Percentiles rank a stretch among this genome's conserved stretches.
These are phyloP conservation scores for Octonoba sinensis DNA, from an alignment of 2,888 invertebrate species.

Conservation along the genomic window DNA sequence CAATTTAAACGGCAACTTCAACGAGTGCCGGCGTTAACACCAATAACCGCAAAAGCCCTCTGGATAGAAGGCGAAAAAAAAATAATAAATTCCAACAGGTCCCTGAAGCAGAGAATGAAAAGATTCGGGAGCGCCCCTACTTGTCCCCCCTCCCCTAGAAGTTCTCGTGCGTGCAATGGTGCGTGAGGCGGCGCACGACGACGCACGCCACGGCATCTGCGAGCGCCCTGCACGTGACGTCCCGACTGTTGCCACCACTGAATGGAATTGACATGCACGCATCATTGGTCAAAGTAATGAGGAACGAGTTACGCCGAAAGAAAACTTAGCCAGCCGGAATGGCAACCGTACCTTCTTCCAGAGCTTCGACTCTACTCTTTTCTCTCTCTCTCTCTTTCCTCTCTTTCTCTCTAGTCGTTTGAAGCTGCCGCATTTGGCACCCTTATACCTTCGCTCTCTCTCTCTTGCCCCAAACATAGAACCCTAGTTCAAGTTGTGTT, in stretches of 20 bases:
- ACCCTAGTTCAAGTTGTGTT: neutral
- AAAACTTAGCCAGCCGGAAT: constrained; percentile 63
- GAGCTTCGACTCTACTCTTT: neutral
- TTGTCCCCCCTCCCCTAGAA: constrained; percentile 3
- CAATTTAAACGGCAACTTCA: neutral
- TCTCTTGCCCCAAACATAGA: constrained; percentile 12
- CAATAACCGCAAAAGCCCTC: constrained; percentile 7
- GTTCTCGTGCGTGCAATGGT: constrained; percentile 40
- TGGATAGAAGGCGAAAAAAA: constrained; percentile 1
- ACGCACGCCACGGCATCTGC: constrained; percentile 15
- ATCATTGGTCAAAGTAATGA: constrained; percentile 64
- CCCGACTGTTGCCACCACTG: constrained; percentile 56
- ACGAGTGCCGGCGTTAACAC: neutral
- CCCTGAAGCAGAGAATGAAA: constrained; percentile 26
- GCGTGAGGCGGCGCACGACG: neutral
- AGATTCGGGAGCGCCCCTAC: constrained; percentile 16
- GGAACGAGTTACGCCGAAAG: constrained; percentile 56
- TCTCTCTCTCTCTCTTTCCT: neutral
- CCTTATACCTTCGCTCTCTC: neutral
- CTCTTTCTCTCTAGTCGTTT: constrained; percentile 24
- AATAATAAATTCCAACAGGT: constrained; percentile 54
- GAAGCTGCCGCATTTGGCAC: constrained; percentile 32
- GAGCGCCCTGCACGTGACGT: constrained; percentile 54
- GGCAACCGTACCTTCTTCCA: constrained; percentile 50
- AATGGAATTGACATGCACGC: constrained; percentile 63